Conservation (phyloP, 2,113 vertebrate genomes). For the Ploceus nigricollis region DNA sequence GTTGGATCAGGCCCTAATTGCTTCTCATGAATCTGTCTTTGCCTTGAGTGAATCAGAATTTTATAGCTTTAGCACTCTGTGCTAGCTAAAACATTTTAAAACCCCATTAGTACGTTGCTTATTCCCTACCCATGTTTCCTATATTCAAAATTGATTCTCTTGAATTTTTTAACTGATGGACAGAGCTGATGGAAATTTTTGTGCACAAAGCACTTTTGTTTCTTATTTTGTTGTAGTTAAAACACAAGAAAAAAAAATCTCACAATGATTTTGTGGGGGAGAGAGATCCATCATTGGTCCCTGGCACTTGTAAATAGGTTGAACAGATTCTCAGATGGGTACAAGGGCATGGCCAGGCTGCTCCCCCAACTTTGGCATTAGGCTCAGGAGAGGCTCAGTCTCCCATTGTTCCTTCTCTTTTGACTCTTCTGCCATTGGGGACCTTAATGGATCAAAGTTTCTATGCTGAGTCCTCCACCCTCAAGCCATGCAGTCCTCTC, state of each 20-base stretch:
- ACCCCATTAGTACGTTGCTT: background rate
- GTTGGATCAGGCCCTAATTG: constrained; percentile 22
- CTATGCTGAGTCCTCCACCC: background rate
- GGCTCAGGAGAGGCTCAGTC: background rate
- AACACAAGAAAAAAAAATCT: background rate
- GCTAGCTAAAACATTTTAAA: constrained; percentile 38
- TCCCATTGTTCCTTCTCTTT: background rate
- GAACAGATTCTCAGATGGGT: background rate
- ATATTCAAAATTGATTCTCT: background rate
- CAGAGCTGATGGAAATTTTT: background rate
- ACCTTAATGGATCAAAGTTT: background rate
- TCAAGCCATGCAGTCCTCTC: background rate
- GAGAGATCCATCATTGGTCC: background rate
- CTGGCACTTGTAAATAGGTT: background rate
- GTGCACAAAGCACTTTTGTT: background rate
- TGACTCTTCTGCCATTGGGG: background rate
- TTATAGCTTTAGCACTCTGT: constrained; percentile 39
- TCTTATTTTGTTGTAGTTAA: background rate
- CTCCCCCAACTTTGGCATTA: rapidly evolving
- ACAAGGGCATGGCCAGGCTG: background rate
- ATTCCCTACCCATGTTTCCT: background rate
- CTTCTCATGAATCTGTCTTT: constrained; percentile 28
- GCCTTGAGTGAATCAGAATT: constrained; percentile 14
- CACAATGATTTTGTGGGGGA: background rate
- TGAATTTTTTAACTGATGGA: background rate